Evolutionary conservation across 2,113 vertebrate genomes (phyloP), one percentile per base, ranked within the genome.

Genomic region (Helogale parvula): DNA sequence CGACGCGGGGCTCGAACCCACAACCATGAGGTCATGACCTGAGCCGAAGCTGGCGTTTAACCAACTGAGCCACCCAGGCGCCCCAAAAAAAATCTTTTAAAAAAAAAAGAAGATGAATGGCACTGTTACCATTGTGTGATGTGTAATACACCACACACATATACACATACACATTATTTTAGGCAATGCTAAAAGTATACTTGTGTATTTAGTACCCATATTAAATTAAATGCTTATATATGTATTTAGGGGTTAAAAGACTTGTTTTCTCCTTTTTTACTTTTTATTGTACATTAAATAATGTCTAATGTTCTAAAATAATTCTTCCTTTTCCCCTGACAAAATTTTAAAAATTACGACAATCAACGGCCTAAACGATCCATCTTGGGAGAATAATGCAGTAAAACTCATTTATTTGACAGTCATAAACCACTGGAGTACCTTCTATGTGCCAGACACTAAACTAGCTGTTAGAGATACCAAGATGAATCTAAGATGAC

Each of bases 241-340:
- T 66, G 16, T 86, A 65, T 76, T 68, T 14, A 89, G 14, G 31
- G 66, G 25, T 87, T 74, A 35, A 93, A 60, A 35, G 15, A 29
- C 41, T 68, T 81, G 69, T 35, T 74, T 77, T 16, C 23, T 84
- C 72, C 72, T 69, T 86, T 93, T 88, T 65, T 33, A 88, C 33
- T 50, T 83, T 93, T 66, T 17, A 84, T 50, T 54, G 17, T 23
- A 84, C 47, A 68, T 57, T 93, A 90, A 88, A 63, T 74, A 71
- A 92, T 3, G 84, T 76, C 50, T 77, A 96, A 77, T 84, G 17
- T 21, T 69, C 60, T 84, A 60, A 96, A 96, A 89, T 84, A 89
- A 89, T 63, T 71, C 38, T 84, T 29, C 79, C 86, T 80, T 71
- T 79, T 77, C 63, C 74, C 52, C 33, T 86, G 17, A 72, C 11